Percentiles rank a stretch among this genome's conserved stretches.
Conservation (phyloP, 2,113 vertebrate species). For the Chrysochloris asiatica region DNA sequence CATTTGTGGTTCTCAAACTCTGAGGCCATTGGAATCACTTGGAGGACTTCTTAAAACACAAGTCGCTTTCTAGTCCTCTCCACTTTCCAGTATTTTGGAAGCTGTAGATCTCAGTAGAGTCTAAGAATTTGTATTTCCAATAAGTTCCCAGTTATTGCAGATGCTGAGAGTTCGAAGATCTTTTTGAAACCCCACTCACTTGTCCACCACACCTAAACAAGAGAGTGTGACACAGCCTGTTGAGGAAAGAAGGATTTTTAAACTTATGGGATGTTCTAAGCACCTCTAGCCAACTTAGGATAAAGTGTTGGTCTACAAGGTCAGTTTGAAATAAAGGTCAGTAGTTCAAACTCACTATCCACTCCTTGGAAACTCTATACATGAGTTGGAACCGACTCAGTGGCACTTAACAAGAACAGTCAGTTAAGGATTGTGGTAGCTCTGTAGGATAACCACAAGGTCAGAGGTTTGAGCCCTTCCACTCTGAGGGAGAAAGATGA, state of each 20-base stretch:
- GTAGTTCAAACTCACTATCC: too few species aligned
- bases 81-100: background rate
- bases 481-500: too few species aligned
- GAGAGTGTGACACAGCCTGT: background rate
- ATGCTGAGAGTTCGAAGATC: background rate
- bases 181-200: background rate
- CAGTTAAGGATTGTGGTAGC: too few species aligned
- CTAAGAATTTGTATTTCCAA: background rate
- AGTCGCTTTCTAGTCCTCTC: background rate
- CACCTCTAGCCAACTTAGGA: background rate
- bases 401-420: too few species aligned
- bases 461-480: too few species aligned
- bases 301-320: too few species aligned
- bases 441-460: too few species aligned
- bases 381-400: too few species aligned
- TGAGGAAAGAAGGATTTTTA: background rate
- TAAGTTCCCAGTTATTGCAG: background rate
- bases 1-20: background rate
- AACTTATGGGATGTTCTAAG: conserved; percentile 1
- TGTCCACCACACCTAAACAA: background rate
- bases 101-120: background rate
- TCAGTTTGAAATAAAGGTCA: too few species aligned
- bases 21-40: background rate
- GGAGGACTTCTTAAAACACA: background rate
- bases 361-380: too few species aligned